A percentile compares a stretch with the other conserved stretches of the same genome.
Conservation (phyloP, 2,888 invertebrate species). For the Agapetus fuscipes region DNA sequence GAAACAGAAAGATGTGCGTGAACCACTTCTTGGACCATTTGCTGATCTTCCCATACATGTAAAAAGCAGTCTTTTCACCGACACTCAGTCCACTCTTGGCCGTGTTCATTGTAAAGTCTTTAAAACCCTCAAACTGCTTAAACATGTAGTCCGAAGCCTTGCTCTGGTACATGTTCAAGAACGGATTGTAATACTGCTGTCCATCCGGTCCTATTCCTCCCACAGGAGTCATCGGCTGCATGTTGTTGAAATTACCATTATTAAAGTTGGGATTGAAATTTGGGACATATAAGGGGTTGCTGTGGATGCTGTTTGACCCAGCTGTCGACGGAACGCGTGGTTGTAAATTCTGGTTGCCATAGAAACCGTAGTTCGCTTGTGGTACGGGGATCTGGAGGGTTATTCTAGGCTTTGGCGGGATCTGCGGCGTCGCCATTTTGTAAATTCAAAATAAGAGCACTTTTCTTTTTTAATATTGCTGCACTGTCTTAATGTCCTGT, state of each 20-base stretch:
- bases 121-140: constrained; percentile 68
- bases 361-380: constrained; percentile 23
- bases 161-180: constrained; percentile 46
- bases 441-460: too few relatives aligned
- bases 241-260: constrained; percentile 27
- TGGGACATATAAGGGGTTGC: constrained; percentile 12
- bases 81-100: constrained; percentile 72
- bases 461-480: too few relatives aligned
- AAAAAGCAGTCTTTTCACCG: constrained; percentile 74
- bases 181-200: constrained; percentile 36
- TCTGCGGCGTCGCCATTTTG: constrained; percentile 30
- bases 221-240: constrained; percentile 30
- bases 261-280: constrained; percentile 4
- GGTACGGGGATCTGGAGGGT: constrained; percentile 40
- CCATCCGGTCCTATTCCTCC: constrained; percentile 33
- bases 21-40: constrained; percentile 76
- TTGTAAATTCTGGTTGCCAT: constrained; percentile 1
- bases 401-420: constrained; percentile 37
- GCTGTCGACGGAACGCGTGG: constrained; percentile 8
- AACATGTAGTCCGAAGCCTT: constrained; percentile 72
- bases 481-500: too few relatives aligned
- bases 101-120: constrained; percentile 61
- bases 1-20: constrained; percentile 75
- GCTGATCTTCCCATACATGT: constrained; percentile 69
- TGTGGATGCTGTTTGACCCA: constrained; percentile 12